Base-by-base conservation (phyloP, 1,140 invertebrate species). In the Chionoecetes opilio region DNA sequence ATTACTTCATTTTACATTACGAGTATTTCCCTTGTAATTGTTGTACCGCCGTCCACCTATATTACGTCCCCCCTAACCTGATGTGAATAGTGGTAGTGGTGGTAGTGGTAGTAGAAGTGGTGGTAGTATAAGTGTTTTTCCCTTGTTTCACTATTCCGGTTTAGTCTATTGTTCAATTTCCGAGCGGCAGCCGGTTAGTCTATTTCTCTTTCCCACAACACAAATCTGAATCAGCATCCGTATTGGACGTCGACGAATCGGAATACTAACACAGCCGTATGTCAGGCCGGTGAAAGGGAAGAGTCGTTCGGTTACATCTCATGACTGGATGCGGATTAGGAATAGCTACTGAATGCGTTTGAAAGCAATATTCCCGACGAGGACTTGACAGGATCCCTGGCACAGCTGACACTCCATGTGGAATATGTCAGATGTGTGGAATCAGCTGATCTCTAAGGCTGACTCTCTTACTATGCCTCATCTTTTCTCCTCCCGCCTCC, bases 241-340 rank as follows among this genome's bases (percentile, higher is more conserved):
- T 75, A 75, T 75, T 75, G 63, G n/a, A n/a, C 63, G 63, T 11
- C 63, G 63, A n/a, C n/a, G 63, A 75, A 75, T 75, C n/a, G 6
- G 63, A 26, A 75, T n/a, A 75, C 63, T n/a, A 75, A 75, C 63
- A 75, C 63, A 75, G 63, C 26, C 63, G 63, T 75, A 75, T n/a
- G 63, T 75, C 63, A 75, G 21, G 21, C 63, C 41, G 63, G n/a
- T 21, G 63, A 75, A 75, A 75, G 63, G 63, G 11, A 75, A n/a
- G 63, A 75, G 63, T 75, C 63, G 63, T 17, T 53, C 8, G 63
- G 26, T 5, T 26, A 75, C 9, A 75, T n/a, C 63, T 21, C 63
- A 1, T n/a, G 63, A 75, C n/a, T 75, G 21, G 63, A 75, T 75
- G n/a, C 26, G 63, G 63, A 75, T 75, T 75, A 75, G 63, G 63